phyloP scores from a whole-genome alignment of 2,888 invertebrate species.

The Chrysina gloriosa region DNA sequence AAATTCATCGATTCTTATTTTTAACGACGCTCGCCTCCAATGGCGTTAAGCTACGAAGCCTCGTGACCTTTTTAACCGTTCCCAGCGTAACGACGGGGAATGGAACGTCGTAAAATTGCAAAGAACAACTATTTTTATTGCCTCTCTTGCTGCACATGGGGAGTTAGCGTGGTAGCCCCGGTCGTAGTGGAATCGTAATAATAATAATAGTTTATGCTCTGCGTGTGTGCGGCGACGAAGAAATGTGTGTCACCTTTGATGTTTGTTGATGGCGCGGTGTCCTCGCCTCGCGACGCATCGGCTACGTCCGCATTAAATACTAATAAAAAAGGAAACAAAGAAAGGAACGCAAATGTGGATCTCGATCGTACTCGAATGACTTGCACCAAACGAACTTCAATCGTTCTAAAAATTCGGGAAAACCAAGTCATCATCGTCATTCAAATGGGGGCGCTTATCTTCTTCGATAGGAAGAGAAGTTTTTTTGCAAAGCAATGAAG shows the following conservation, averaged over 20 bases:
- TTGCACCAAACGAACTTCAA: too few species aligned
- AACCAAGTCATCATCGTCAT: too few species aligned
- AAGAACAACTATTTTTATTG: slow-evolving; percentile 24
- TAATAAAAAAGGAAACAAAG: too few species aligned
- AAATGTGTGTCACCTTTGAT: slow-evolving; percentile 34
- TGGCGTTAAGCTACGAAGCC: not conserved
- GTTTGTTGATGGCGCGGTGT: slow-evolving; percentile 1
- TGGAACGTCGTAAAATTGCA: not conserved
- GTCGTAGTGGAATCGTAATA: slow-evolving; percentile 2
- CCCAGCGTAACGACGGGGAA: too few species aligned
- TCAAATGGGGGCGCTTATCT: too few species aligned
- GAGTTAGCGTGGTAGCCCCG: not conserved
- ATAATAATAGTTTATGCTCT: slow-evolving; percentile 9
- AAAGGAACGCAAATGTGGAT: too few species aligned
- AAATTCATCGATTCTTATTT: too few species aligned
- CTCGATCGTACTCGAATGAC: too few species aligned
- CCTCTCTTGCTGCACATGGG: not conserved
- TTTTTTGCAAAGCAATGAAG: too few species aligned
- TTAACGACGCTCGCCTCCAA: too few species aligned
- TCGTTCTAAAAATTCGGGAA: too few species aligned
- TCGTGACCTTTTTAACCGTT: slow-evolving; percentile 18
- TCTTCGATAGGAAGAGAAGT: too few species aligned
- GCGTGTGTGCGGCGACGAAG: not conserved
- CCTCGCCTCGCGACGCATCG: not conserved
- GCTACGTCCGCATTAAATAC: not conserved